Conservation (phyloP, 2,888 invertebrate genomes). For the Desoria tigrina region DNA sequence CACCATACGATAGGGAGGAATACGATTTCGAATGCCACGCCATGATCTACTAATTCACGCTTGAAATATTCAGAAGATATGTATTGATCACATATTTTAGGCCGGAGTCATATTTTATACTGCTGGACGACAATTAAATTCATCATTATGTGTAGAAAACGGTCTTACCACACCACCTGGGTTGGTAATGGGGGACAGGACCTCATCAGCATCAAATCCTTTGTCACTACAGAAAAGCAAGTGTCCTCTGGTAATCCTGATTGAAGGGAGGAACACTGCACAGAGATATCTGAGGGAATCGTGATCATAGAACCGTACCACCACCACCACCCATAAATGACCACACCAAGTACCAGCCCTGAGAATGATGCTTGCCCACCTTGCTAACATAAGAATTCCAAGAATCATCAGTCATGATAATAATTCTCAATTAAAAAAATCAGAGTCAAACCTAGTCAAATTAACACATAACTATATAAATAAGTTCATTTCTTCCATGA, state of each 20-base stretch:
- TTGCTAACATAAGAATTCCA: neutral
- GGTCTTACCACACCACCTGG: slow-evolving; percentile 11
- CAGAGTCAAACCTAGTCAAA: too few species aligned
- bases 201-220: neutral
- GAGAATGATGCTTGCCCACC: slow-evolving; percentile 1
- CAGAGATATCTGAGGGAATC: neutral
- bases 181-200: neutral
- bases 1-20: too few species aligned
- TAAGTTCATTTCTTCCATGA: too few species aligned
- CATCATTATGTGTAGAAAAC: slow-evolving; percentile 3
- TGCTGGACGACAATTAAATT: too few species aligned
- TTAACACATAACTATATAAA: too few species aligned
- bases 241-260: slow-evolving; percentile 9
- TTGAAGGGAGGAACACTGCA: too few species aligned
- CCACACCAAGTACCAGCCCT: neutral
- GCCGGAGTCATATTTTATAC: too few species aligned
- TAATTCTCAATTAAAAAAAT: too few species aligned
- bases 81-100: too few species aligned
- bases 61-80: too few species aligned
- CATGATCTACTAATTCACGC: too few species aligned
- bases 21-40: too few species aligned
- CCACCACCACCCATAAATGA: slow-evolving; percentile 11
- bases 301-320: neutral
- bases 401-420: neutral
- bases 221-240: slow-evolving; percentile 11